Conservation (phyloP, 2,113 vertebrate species). For the Empidonax traillii region DNA sequence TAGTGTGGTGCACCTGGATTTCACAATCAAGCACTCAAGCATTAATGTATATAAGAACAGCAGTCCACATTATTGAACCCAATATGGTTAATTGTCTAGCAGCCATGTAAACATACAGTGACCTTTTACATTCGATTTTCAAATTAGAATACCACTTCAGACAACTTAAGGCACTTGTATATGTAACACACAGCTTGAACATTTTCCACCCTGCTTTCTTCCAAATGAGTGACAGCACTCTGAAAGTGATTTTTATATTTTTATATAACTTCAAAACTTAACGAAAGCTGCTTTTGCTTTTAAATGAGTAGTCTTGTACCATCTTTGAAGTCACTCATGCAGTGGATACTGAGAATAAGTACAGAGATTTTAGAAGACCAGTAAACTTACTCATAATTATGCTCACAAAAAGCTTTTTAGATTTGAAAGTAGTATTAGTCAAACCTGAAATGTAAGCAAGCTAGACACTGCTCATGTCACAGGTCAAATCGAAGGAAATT, state of each 20-base stretch:
- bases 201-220: not conserved
- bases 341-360: not conserved
- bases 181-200: not conserved
- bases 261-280: not conserved
- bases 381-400: not conserved
- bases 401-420: not conserved
- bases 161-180: not conserved
- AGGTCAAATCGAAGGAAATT: not conserved
- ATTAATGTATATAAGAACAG: not conserved
- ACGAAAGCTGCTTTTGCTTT: not conserved
- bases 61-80: not conserved
- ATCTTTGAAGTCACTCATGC: not conserved
- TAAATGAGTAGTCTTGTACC: not conserved
- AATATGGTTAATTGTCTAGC: not conserved
- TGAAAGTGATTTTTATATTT: not conserved
- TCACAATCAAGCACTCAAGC: not conserved
- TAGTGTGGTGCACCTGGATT: not conserved
- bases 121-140: not conserved
- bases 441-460: not conserved
- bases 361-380: not conserved
- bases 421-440: not conserved
- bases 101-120: not conserved
- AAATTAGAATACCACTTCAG: not conserved
- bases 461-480: not conserved
- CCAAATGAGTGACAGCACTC: not conserved